Conservation (phyloP, 2,113 vertebrate genomes). For the Anthoscopus minutus region DNA sequence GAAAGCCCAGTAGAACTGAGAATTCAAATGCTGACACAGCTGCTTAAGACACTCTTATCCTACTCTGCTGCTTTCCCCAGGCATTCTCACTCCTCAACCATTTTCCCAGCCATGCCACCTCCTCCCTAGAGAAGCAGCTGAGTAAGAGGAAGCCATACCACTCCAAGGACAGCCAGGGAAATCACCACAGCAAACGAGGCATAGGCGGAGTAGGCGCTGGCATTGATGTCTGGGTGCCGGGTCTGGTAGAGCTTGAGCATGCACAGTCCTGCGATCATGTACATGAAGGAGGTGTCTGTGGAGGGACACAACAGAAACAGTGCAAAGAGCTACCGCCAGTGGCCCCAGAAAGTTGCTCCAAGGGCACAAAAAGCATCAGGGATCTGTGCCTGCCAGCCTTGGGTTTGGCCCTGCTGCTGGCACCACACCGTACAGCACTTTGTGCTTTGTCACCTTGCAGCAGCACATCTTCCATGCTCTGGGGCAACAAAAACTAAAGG, state of each 20-base stretch:
- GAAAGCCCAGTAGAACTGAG: not conserved
- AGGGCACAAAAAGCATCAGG: not conserved
- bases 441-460: not conserved
- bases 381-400: not conserved
- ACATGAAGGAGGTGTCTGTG: conserved; percentile 82
- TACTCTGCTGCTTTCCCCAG: not conserved
- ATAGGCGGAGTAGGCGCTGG: conserved; percentile 78
- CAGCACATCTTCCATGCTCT: not conserved
- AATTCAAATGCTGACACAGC: not conserved
- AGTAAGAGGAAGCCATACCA: conserved; percentile 63
- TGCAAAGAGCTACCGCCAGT: not conserved
- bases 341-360: not conserved
- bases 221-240: conserved; percentile 80
- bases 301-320: not conserved
- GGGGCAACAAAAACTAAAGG: not conserved
- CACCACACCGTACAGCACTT: not conserved
- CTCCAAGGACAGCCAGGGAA: conserved; percentile 77
- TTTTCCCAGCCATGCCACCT: not conserved
- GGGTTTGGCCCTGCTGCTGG: not conserved
- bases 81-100: not conserved
- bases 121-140: not conserved
- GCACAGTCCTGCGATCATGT: conserved; percentile 80
- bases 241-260: conserved; percentile 84
- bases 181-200: conserved; percentile 78
- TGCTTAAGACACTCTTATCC: not conserved